phyloP scores from a whole-genome alignment of 92 coral and sea anemone genomes.

The Paragorgia papillata region DNA sequence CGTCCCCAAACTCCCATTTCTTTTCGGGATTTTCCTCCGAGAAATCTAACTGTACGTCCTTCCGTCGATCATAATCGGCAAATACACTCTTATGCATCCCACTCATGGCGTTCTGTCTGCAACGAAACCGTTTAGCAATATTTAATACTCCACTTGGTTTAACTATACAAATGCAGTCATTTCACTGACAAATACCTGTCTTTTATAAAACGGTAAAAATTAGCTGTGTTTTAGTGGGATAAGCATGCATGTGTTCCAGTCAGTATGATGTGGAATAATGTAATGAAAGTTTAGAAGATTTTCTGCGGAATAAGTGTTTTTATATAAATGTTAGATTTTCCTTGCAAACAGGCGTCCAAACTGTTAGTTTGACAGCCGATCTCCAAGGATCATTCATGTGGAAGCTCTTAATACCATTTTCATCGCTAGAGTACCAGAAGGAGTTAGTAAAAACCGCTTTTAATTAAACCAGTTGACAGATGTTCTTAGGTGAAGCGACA shows the following conservation, averaged over 20 bases:
- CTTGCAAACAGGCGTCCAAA: not conserved
- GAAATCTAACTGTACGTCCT: conserved; percentile 28
- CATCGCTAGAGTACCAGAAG: not conserved
- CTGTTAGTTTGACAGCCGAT: not conserved
- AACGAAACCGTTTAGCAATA: not conserved
- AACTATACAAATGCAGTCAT: not conserved
- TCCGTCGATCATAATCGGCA: conserved; percentile 21
- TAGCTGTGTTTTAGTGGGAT: not conserved
- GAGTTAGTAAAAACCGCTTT: not conserved
- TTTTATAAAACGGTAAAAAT: not conserved
- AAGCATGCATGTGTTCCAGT: not conserved
- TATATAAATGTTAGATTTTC: not conserved
- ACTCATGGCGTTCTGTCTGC: conserved; percentile 3
- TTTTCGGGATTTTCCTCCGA: conserved; percentile 80
- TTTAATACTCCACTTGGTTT: not conserved
- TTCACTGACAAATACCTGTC: not conserved
- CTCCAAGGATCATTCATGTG: not conserved
- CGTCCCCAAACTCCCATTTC: conserved; percentile 68
- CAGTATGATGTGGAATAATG: not conserved
- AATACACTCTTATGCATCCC: conserved; percentile 28
- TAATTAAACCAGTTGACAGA: conserved; percentile 29
- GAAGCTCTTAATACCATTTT: not conserved
- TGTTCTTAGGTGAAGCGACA: conserved; percentile 1
- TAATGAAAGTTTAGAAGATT: not conserved
- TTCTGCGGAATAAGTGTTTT: not conserved